Evolutionary conservation across 30 jellyfish, hydroid and myxozoan genomes (phyloP).

Genomic region (Aurelia aurita complex sp. Pacific): DNA sequence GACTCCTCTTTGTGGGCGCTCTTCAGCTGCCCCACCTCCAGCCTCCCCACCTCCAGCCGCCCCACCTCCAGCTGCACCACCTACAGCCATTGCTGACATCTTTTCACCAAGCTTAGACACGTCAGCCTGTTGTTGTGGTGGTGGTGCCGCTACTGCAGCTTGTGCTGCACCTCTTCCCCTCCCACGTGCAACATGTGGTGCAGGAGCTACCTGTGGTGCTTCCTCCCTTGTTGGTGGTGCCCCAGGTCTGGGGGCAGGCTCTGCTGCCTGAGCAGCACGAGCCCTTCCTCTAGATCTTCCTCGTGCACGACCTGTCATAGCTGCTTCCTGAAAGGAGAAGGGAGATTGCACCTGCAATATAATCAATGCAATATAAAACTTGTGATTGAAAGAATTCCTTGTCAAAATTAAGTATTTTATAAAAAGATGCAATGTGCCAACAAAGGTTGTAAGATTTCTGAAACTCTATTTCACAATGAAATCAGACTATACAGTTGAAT

Average conservation of each 20-base stretch:
- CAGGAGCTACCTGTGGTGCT: conserved; percentile 56
- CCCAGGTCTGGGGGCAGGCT: conserved; percentile 80
- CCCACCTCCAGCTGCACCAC: conserved; percentile 1
- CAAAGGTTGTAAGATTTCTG: too few relatives aligned
- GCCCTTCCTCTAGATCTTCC: conserved; percentile 87
- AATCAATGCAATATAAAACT: too few relatives aligned
- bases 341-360: too few relatives aligned
- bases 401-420: too few relatives aligned
- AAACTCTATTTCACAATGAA: too few relatives aligned
- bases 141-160: conserved; percentile 49
- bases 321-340: too few relatives aligned
- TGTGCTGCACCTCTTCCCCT: conserved; percentile 80
- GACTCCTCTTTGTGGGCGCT: conserved; percentile 55
- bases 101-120: conserved; percentile 54
- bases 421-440: too few relatives aligned
- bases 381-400: too few relatives aligned
- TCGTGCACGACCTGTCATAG: conserved; percentile 96
- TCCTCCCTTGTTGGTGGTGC: conserved; percentile 72
- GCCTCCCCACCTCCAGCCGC: conserved; percentile 12
- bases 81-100: conserved; percentile 36
- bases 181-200: conserved; percentile 76
- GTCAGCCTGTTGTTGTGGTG: conserved; percentile 56
- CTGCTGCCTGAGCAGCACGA: conserved; percentile 50
- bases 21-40: conserved; percentile 34
- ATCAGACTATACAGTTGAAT: too few relatives aligned